Conservation (phyloP, 2,888 invertebrate genomes). For the Nomada flava region DNA sequence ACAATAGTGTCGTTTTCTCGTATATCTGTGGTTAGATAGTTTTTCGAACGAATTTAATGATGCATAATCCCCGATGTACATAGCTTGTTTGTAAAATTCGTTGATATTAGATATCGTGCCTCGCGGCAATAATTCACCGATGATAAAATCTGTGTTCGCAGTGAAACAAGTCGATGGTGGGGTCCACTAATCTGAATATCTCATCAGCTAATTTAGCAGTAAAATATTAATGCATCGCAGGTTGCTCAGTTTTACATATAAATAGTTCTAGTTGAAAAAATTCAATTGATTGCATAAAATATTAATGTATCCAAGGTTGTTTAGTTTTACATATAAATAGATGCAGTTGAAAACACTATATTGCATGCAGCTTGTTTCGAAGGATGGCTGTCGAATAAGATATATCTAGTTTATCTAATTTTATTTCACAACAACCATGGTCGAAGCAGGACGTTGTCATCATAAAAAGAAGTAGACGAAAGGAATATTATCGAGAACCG, state of each 20-base stretch:
- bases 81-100: conserved; percentile 12
- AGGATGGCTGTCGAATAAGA: too few species aligned
- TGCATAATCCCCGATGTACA: neutral
- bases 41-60: neutral
- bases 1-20: neutral
- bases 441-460: too few species aligned
- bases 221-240: neutral
- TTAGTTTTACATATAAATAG: neutral
- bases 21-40: neutral
- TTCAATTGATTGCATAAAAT: neutral
- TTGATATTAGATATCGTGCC: conserved; percentile 3
- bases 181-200: conserved; percentile 8
- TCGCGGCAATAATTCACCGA: conserved; percentile 3
- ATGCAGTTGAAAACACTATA: neutral
- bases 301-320: neutral
- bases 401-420: too few species aligned
- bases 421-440: too few species aligned
- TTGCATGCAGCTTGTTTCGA: too few species aligned
- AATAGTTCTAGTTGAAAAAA: neutral
- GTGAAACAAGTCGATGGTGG: neutral
- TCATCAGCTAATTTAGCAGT: neutral
- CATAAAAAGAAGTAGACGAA: too few species aligned
- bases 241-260: neutral
- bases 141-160: conserved; percentile 8
- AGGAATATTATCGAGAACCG: too few species aligned